Evolutionary conservation across 1,140 invertebrate species (phyloP).

Genomic region (Melanaphis sacchari): DNA sequence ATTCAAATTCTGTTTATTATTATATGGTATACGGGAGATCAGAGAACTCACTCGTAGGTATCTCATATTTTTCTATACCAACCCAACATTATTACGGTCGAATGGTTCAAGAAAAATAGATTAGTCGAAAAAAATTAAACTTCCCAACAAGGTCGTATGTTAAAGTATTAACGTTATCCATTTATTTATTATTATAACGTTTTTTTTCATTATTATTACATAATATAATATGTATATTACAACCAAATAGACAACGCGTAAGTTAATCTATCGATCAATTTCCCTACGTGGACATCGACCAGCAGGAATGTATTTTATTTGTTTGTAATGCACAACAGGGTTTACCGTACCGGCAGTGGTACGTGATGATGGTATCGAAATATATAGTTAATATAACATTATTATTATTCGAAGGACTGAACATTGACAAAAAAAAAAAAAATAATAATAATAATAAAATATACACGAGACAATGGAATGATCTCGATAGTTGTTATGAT

Average conservation of each 20-base stretch:
- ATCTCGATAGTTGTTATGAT: not conserved
- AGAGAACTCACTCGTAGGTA: not conserved
- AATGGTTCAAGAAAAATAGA: slow-evolving; percentile 2
- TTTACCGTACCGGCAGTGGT: not conserved
- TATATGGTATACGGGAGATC: not conserved
- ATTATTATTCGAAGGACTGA: slow-evolving; percentile 41
- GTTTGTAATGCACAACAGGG: slow-evolving; percentile 44
- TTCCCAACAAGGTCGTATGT: not conserved
- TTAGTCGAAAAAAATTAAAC: slow-evolving; percentile 6
- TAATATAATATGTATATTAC: not conserved
- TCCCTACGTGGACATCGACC: slow-evolving; percentile 3
- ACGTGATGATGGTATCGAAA: slow-evolving; percentile 19
- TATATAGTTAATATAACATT: slow-evolving; percentile 37
- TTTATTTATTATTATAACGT: slow-evolving; percentile 2
- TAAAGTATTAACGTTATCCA: not conserved
- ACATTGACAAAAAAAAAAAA: not conserved
- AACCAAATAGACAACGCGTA: not conserved
- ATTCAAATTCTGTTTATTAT: not conserved
- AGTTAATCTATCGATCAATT: slow-evolving; percentile 1
- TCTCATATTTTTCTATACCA: slow-evolving; percentile 1
- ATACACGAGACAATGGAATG: slow-evolving; percentile 6
- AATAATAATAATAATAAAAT: not conserved
- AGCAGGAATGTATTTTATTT: not conserved
- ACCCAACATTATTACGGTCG: not conserved
- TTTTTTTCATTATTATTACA: not conserved